Evolutionary conservation across 2,888 invertebrate genomes (phyloP), one percentile per base, ranked within the genome.

Genomic region (Drosophila differens): DNA sequence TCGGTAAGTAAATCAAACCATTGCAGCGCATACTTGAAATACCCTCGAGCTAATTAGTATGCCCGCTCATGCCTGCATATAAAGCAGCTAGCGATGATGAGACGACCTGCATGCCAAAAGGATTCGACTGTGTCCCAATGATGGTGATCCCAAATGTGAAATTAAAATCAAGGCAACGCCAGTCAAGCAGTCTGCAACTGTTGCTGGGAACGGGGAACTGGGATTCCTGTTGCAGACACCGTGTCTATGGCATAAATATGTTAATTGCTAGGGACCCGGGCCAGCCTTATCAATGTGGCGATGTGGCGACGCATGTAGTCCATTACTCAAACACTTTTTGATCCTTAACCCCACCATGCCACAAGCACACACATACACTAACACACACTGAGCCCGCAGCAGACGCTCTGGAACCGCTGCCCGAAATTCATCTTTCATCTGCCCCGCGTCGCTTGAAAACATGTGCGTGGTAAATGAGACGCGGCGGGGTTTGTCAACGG

Each of bases 1-100:
- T 85, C 81, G 73, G 69, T 77, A 67, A 79, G 79, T 77, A 87
- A 82, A 89, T 86, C 85, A 83, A 81, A 83, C 70, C 81, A 89
- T 73, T 76, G 70, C 58, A 58, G 68, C 64, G 66, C 74, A 60
- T 69, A 74, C 74, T 41, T 32, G 67, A 74, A 73, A 76, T 76
- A 74, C 82, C 79, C 72, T 76, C 59, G 65, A 70, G 81, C 88
- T 90, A 85, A 85, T 85, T 90, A 88, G 90, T 90, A 85, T 85
- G 90, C 85, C 85, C 85, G 88, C 81, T 90, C 85, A 85, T 85
- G 90, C 83, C 90, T 90, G 90, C 90, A 85, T 85, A 81, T 88
- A 76, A 79, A 79, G 63, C 70, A 76, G 76, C 82, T 69, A 66
- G 78, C 75, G 53, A 70, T 69, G 81, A 81, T 81, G 89, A 69